Conservation (phyloP, 2,888 invertebrate species). For the Calameuta pallipes region DNA sequence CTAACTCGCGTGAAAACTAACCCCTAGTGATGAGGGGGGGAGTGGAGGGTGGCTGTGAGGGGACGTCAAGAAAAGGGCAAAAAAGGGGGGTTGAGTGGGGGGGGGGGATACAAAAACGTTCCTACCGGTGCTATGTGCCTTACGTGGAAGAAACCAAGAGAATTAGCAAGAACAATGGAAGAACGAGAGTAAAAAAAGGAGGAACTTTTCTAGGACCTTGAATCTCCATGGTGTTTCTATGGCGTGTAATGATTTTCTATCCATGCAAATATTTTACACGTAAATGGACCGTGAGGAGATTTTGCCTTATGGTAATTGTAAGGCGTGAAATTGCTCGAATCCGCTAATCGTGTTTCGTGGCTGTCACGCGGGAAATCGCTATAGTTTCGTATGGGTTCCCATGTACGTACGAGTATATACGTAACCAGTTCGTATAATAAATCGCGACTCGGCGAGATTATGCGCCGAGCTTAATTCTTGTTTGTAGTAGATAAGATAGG, state of each 20-base stretch:
- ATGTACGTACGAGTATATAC: neutral
- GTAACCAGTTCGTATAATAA: conserved; percentile 51
- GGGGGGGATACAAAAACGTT: conserved; percentile 10
- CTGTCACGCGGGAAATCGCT: too few species aligned
- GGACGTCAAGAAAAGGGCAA: conserved; percentile 12
- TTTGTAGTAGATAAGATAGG: conserved; percentile 64
- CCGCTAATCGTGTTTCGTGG: too few species aligned
- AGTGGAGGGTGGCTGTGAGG: conserved; percentile 26
- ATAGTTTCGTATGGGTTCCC: too few species aligned
- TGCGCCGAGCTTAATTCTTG: conserved; percentile 63
- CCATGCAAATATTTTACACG: too few species aligned
- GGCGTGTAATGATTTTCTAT: too few species aligned
- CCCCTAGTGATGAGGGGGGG: conserved; percentile 45
- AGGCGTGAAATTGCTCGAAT: too few species aligned
- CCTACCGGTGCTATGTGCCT: too few species aligned
- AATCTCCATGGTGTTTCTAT: neutral
- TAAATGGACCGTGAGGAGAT: too few species aligned
- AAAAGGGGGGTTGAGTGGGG: conserved; percentile 22
- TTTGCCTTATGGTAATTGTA: too few species aligned
- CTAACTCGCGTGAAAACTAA: conserved; percentile 61
- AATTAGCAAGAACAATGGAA: too few species aligned
- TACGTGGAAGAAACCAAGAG: too few species aligned
- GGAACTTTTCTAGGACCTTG: neutral
- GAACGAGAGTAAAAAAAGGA: too few species aligned
- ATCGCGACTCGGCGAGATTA: conserved; percentile 55